phyloP scores from a whole-genome alignment of 2,113 vertebrate genomes.

The Myotis brandtii region DNA sequence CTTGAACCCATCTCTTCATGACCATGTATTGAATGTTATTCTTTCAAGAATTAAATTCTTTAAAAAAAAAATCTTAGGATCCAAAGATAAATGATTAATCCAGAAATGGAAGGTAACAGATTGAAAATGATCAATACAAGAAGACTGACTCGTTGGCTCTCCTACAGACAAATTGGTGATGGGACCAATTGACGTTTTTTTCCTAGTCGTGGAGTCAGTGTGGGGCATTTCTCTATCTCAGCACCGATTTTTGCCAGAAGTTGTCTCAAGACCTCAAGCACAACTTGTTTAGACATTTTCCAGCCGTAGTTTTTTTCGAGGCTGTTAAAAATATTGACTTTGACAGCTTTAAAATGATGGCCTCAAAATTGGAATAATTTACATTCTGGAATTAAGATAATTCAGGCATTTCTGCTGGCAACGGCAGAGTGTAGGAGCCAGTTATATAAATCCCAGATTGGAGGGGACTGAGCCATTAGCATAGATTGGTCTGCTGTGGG shows the following conservation, averaged over 20 bases:
- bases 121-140: constrained; percentile 64
- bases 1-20: neutral
- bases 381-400: constrained; percentile 80
- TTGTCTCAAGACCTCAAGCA: constrained; percentile 76
- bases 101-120: constrained; percentile 6
- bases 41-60: constrained; percentile 59
- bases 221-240: constrained; percentile 59
- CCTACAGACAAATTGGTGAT: neutral
- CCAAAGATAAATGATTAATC: constrained; percentile 57
- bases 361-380: constrained; percentile 85
- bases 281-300: constrained; percentile 80
- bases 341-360: constrained; percentile 84
- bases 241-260: constrained; percentile 79
- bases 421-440: constrained; percentile 40
- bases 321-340: constrained; percentile 81
- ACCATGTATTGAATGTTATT: constrained; percentile 9
- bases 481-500: constrained; percentile 55
- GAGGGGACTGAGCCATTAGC: constrained; percentile 71
- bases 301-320: constrained; percentile 73
- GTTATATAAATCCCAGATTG: constrained; percentile 78
- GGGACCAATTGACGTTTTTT: constrained; percentile 34
- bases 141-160: constrained; percentile 16
- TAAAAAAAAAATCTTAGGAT: neutral
- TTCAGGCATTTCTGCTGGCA: constrained; percentile 78
- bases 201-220: constrained; percentile 52